Percentiles rank a stretch among this genome's conserved stretches.
Evolutionary conservation across 2,888 invertebrate genomes (phyloP).

Genomic region (Sialis fuliginosa): DNA sequence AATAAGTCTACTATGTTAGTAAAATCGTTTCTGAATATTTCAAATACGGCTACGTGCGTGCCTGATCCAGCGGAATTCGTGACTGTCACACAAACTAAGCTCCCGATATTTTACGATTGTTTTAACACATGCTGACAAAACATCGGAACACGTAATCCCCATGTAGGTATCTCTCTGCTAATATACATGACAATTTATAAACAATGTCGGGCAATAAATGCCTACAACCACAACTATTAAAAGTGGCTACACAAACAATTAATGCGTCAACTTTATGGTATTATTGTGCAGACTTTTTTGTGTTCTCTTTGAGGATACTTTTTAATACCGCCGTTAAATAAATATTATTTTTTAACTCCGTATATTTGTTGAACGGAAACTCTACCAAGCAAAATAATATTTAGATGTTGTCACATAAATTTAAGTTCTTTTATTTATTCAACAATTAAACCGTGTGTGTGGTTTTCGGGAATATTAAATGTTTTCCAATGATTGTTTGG

Average conservation of each 20-base stretch:
- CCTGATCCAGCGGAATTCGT: no score
- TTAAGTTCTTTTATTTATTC: no score
- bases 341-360: background rate
- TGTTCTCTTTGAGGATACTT: background rate
- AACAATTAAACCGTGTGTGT: no score
- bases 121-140: constrained; percentile 2
- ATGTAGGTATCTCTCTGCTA: constrained; percentile 7
- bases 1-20: no score
- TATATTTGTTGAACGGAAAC: no score
- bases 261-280: constrained; percentile 3
- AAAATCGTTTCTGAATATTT: no score
- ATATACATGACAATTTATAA: constrained; percentile 25
- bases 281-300: background rate
- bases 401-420: no score
- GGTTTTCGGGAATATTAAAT: no score
- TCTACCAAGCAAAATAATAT: no score
- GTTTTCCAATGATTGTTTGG: no score
- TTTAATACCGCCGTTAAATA: background rate
- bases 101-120: constrained; percentile 1
- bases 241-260: constrained; percentile 2
- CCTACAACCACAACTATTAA: constrained; percentile 1
- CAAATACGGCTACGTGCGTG: no score
- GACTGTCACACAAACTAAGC: no score
- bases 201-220: constrained; percentile 14
- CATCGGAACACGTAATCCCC: constrained; percentile 2